Conservation (phyloP, 2,888 invertebrate species). For the Schrankia costaestrigalis region DNA sequence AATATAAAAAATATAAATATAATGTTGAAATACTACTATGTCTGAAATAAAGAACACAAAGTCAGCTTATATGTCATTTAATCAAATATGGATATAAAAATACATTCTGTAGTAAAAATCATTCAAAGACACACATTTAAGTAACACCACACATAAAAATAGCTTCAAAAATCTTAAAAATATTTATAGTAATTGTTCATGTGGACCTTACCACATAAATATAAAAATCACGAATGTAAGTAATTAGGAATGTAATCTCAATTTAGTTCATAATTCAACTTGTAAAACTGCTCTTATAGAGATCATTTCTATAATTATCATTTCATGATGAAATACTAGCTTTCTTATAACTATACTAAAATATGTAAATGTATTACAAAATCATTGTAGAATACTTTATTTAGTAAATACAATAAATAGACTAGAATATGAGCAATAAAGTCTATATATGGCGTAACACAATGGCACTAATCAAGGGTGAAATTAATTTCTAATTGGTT, state of each 20-base stretch:
- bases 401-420: constrained; percentile 56
- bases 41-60: constrained; percentile 4
- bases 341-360: constrained; percentile 26
- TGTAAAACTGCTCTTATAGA: constrained; percentile 44
- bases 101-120: constrained; percentile 44
- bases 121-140: constrained; percentile 41
- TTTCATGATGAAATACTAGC: constrained; percentile 26
- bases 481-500: constrained; percentile 23
- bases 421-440: constrained; percentile 79
- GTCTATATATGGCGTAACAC: constrained; percentile 64
- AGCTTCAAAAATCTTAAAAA: too few species aligned
- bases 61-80: constrained; percentile 38
- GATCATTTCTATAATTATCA: constrained; percentile 40
- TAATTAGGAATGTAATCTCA: constrained; percentile 57
- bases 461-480: constrained; percentile 58
- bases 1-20: constrained; percentile 4
- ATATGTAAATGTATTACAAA: constrained; percentile 22
- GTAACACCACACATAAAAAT: constrained; percentile 46
- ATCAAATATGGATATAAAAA: constrained; percentile 55
- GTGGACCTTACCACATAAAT: constrained; percentile 16
- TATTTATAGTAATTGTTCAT: too few species aligned
- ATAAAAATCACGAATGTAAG: constrained; percentile 31
- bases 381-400: constrained; percentile 18
- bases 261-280: constrained; percentile 38
- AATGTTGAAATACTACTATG: too few species aligned